phyloP scores from a whole-genome alignment of 2,888 invertebrate genomes.

The Drosophila heteroneura region DNA sequence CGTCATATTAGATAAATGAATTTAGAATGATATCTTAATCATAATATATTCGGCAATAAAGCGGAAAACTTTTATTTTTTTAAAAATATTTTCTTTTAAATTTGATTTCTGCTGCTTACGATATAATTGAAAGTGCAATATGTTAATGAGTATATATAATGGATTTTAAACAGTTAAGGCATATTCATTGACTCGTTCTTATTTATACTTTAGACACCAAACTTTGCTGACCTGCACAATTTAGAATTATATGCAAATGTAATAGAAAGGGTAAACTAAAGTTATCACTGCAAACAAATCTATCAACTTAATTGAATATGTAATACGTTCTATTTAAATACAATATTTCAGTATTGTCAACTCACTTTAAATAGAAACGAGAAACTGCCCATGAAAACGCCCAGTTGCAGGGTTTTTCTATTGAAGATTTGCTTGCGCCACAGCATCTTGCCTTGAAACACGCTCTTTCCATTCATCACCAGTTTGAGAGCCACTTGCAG shows the following conservation, averaged over 20 bases:
- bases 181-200: background rate
- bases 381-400: constrained; percentile 90
- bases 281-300: background rate
- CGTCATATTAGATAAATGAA: background rate
- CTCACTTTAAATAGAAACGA: constrained; percentile 89
- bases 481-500: constrained; percentile 88
- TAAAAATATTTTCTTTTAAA: background rate
- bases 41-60: background rate
- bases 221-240: background rate
- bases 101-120: background rate
- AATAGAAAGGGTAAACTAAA: background rate
- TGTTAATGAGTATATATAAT: background rate
- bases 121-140: background rate
- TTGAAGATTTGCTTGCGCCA: constrained; percentile 87
- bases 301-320: background rate
- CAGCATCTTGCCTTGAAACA: constrained; percentile 86
- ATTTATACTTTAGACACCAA: background rate
- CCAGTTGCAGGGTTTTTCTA: constrained; percentile 87
- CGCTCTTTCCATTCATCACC: constrained; percentile 87
- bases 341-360: background rate
- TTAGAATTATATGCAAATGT: background rate
- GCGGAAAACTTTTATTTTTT: background rate
- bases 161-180: background rate
- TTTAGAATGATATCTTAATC: background rate
- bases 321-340: background rate